Evolutionary conservation across 2,797 vertebrate species (phyloP), one percentile per base, ranked within the genome.

Genomic region (Spinibarbus caldwelli): DNA sequence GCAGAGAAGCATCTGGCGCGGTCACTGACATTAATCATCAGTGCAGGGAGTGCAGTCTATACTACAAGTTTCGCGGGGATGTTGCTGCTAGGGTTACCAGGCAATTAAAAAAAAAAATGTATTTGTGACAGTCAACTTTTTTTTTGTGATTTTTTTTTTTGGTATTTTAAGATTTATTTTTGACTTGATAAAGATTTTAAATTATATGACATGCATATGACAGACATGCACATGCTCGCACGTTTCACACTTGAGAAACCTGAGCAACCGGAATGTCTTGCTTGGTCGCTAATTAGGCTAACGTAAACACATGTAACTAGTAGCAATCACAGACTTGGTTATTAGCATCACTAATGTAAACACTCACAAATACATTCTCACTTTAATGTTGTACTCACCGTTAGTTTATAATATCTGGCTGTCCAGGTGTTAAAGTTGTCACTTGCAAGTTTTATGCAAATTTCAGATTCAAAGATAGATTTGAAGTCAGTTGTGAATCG

Each of bases 351-450:
- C 23, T 36, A 34, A 52, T 34, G 17, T 9, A n/a, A 80, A 26
- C 11, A 29, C 9, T 29, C 8, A 57, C 34, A 36, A n/a, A 54
- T 26, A 19, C 8, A 36, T 19, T 29, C 8, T 49, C 9, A 38
- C 2, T 52, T 43, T 83, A 68, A 83, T 41, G 9, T 54, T 31
- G 17, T 23, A 78, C 82, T 84, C 64, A 78, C 73, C 73, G 7
- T 15, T 54, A 7, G n/a, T n/a, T n/a, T 17, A 31, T 34, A 70
- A 59, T 47, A 78, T 23, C 23, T 8, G 47, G 59, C 23, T 38
- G 19, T 54, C n/a, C 11, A 78, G 49, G 29, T 45, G 11, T 68
- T 78, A 12, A 54, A 3, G 5, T 38, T 84, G 21, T 59, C 47
- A 29, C 43, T n/a, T 31, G 31, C 21, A 23, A 45, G 4, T 57